These are phyloP conservation scores for Elymnias hypermnestra DNA, from an alignment of 1,140 invertebrate species.

Conservation along the genomic window DNA sequence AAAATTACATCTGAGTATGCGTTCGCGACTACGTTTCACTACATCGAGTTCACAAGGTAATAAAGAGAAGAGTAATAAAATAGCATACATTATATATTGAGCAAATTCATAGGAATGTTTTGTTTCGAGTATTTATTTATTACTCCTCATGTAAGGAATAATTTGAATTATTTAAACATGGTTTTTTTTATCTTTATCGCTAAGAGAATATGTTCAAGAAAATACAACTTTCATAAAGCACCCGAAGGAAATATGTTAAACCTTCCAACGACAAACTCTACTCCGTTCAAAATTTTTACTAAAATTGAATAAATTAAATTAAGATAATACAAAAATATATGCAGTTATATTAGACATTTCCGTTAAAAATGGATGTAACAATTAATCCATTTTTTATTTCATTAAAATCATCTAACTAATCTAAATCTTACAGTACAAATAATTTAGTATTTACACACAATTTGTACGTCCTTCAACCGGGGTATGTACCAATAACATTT, in stretches of 20 bases:
- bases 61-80: slow-evolving; percentile 14
- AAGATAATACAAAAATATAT: slow-evolving; percentile 51
- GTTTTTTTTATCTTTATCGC: too few species aligned
- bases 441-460: slow-evolving; percentile 72
- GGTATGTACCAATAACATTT: slow-evolving; percentile 53
- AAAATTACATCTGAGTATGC: slow-evolving; percentile 59
- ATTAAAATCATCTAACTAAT: slow-evolving; percentile 50
- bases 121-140: slow-evolving; percentile 22
- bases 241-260: slow-evolving; percentile 49
- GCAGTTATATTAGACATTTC: slow-evolving; percentile 30
- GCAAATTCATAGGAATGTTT: slow-evolving; percentile 48
- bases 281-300: slow-evolving; percentile 56
- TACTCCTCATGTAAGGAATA: slow-evolving; percentile 17
- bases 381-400: slow-evolving; percentile 37
- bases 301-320: slow-evolving; percentile 66
- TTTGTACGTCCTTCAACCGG: slow-evolving; percentile 66
- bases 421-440: slow-evolving; percentile 55
- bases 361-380: slow-evolving; percentile 39
- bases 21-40: slow-evolving; percentile 47
- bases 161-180: too few species aligned
- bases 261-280: slow-evolving; percentile 53
- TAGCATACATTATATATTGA: slow-evolving; percentile 36
- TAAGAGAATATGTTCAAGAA: too few species aligned
- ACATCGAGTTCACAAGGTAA: slow-evolving; percentile 40
- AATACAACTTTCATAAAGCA: slow-evolving; percentile 36